Conservation (phyloP, 2,113 vertebrate genomes). For the Percina caprodes region DNA sequence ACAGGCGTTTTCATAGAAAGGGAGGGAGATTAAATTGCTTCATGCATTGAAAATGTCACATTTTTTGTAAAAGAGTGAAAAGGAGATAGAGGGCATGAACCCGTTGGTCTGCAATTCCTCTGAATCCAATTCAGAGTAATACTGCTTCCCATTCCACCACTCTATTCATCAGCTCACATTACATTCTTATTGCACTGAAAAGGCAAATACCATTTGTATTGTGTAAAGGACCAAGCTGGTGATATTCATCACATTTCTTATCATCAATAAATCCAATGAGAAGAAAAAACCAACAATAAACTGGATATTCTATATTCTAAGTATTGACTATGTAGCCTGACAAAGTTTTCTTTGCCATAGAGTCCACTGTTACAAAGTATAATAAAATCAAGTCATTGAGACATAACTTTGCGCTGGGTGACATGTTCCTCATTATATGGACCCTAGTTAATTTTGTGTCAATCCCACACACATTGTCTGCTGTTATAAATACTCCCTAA, state of each 20-base stretch:
- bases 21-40: constrained; percentile 78
- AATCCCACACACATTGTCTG: background rate
- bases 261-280: constrained; percentile 23
- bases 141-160: constrained; percentile 54
- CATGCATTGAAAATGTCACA: constrained; percentile 81
- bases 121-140: constrained; percentile 66
- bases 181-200: constrained; percentile 49
- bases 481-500: background rate
- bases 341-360: background rate
- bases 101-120: constrained; percentile 54
- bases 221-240: constrained; percentile 35
- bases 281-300: constrained; percentile 38
- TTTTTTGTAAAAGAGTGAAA: constrained; percentile 70
- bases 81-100: constrained; percentile 76
- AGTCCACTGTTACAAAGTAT: background rate
- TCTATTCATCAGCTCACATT: constrained; percentile 60
- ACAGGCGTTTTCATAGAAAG: constrained; percentile 65
- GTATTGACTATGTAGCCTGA: background rate
- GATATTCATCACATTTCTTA: constrained; percentile 42
- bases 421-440: background rate
- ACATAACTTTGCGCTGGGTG: background rate
- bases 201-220: constrained; percentile 43
- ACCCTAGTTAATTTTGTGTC: background rate
- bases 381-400: background rate
- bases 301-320: background rate